Conservation (phyloP, 1,140 invertebrate species). For the Drosophila takahashii region DNA sequence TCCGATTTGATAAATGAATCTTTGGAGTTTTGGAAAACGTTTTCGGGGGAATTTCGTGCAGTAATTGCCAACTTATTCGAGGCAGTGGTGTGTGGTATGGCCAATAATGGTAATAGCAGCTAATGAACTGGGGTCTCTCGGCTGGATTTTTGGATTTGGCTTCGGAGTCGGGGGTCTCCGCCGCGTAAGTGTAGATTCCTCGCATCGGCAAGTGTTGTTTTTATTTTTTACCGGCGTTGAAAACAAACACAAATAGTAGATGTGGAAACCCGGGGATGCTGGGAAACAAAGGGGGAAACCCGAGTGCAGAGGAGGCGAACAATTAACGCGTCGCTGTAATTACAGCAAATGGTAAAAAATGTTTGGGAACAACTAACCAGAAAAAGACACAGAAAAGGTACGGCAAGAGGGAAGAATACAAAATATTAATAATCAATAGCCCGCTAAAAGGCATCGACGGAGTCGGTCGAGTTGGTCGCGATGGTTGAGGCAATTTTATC, state of each 20-base stretch:
- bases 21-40: conserved; percentile 3
- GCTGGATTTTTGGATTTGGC: conserved; percentile 19
- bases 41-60: conserved; percentile 14
- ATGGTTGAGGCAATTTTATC: conserved; percentile 73
- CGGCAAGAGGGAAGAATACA: conserved; percentile 24
- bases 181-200: conserved; percentile 80
- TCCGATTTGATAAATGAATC: conserved; percentile 39
- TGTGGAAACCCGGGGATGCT: conserved; percentile 43
- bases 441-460: conserved; percentile 66
- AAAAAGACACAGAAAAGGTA: conserved; percentile 17
- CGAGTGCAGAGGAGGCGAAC: conserved; percentile 69
- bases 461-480: conserved; percentile 48
- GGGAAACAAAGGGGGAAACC: conserved; percentile 33
- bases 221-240: conserved; percentile 45
- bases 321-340: conserved; percentile 80
- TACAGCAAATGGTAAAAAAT: conserved; percentile 65
- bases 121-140: conserved; percentile 57
- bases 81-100: conserved; percentile 1
- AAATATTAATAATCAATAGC: conserved; percentile 81
- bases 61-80: conserved; percentile 41
- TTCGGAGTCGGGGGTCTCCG: conserved; percentile 16
- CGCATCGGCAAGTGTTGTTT: conserved; percentile 58
- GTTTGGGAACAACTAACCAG: conserved; percentile 59
- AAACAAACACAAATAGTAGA: conserved; percentile 69
- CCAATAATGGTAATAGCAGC: conserved; percentile 65